phyloP scores from a whole-genome alignment of 2,113 vertebrate genomes.

The Micronisus gabar region DNA sequence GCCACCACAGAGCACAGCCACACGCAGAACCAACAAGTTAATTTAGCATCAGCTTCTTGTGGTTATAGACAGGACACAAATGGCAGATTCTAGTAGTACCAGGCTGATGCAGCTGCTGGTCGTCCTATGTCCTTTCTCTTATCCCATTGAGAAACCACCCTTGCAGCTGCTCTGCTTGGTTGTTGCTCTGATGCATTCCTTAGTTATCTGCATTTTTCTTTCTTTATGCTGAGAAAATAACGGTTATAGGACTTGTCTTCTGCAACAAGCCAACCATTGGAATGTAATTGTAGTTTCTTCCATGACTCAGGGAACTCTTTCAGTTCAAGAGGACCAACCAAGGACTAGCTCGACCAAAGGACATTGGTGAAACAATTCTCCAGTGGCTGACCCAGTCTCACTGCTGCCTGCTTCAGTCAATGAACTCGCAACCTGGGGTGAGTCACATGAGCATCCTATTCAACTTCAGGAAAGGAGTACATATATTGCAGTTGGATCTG shows the following conservation, averaged over 20 bases:
- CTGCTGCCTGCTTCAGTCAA: background rate
- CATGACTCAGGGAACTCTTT: background rate
- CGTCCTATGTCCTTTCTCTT: background rate
- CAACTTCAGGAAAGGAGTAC: background rate
- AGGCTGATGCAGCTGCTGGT: background rate
- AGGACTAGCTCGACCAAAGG: rapidly evolving
- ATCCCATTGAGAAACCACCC: background rate
- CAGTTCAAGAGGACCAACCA: rapidly evolving
- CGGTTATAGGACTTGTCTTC: background rate
- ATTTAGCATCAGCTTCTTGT: background rate
- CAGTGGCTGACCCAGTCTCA: background rate
- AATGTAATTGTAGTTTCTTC: background rate
- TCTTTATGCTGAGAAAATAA: background rate
- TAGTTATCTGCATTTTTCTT: background rate
- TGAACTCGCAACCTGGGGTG: background rate
- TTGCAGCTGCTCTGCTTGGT: background rate
- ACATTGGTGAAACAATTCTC: background rate
- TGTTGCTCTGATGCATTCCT: background rate
- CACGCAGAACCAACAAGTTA: background rate
- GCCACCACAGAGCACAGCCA: background rate
- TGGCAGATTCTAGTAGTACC: background rate
- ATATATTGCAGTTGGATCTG: background rate
- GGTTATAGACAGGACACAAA: background rate
- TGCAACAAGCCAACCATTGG: background rate
- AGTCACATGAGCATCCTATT: background rate